Conservation (phyloP, 2,113 vertebrate genomes). For the Notarius lentiginosus region DNA sequence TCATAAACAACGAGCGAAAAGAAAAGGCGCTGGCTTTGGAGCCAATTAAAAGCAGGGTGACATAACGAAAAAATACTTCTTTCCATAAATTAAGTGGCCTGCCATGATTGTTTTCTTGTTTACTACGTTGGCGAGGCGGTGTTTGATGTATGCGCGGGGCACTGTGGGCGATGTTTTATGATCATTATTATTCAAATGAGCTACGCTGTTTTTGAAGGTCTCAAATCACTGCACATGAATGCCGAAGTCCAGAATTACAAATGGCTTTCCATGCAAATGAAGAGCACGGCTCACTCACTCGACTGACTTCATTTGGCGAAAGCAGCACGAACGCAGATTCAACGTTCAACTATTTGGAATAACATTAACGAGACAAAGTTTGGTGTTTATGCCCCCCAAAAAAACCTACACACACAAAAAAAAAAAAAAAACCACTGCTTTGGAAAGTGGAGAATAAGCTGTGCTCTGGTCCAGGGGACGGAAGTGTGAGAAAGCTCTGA, state of each 20-base stretch:
- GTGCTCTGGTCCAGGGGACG: slow-evolving; percentile 9
- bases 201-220: slow-evolving; percentile 76
- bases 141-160: slow-evolving; percentile 72
- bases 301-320: slow-evolving; percentile 69
- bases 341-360: slow-evolving; percentile 48
- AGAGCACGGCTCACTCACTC: slow-evolving; percentile 66
- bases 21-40: slow-evolving; percentile 63
- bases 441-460: slow-evolving; percentile 9
- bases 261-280: slow-evolving; percentile 76
- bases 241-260: slow-evolving; percentile 75
- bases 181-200: slow-evolving; percentile 82
- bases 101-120: slow-evolving; percentile 76
- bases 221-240: slow-evolving; percentile 79
- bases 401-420: no score
- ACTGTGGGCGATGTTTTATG: slow-evolving; percentile 73
- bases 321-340: slow-evolving; percentile 36
- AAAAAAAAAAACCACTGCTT: slow-evolving; percentile 15
- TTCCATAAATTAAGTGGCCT: slow-evolving; percentile 71
- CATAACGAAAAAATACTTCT: slow-evolving; percentile 63
- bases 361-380: slow-evolving; percentile 54
- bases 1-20: slow-evolving; percentile 61
- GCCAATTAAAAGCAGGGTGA: slow-evolving; percentile 70
- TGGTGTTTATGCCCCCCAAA: slow-evolving; percentile 23
- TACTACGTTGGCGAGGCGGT: slow-evolving; percentile 72
- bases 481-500: slow-evolving; percentile 18